Evolutionary conservation across 92 coral and sea anemone genomes (phyloP).

Genomic region (Zoanthus sociatus): DNA sequence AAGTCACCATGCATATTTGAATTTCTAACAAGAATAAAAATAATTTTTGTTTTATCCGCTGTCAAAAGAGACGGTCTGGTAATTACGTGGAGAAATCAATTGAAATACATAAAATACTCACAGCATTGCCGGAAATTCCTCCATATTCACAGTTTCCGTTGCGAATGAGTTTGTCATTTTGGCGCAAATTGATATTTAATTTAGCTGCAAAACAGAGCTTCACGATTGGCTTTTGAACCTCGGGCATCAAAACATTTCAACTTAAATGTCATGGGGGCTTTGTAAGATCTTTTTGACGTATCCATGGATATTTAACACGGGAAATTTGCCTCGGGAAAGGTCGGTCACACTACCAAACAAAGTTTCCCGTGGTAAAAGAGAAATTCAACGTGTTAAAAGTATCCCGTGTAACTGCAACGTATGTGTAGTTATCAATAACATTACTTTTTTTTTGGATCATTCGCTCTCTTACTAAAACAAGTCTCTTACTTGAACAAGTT

Average conservation of each 20-base stretch:
- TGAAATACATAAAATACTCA: constrained; percentile 23
- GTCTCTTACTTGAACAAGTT: too few relatives aligned
- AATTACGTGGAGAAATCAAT: constrained; percentile 37
- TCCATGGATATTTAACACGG: constrained; percentile 33
- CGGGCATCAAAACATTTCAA: not conserved
- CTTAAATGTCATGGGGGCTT: not conserved
- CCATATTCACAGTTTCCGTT: constrained; percentile 38
- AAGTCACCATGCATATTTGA: constrained; percentile 39
- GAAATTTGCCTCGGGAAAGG: constrained; percentile 33
- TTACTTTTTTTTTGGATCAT: not conserved
- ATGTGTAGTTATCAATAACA: constrained; percentile 10
- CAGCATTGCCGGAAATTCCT: constrained; percentile 33
- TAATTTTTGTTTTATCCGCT: constrained; percentile 46
- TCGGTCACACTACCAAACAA: constrained; percentile 8
- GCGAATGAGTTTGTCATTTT: constrained; percentile 34
- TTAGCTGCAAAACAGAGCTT: constrained; percentile 29
- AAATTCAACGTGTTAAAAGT: constrained; percentile 24
- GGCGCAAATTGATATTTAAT: constrained; percentile 1
- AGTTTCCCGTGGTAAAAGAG: constrained; percentile 25
- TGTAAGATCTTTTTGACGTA: not conserved
- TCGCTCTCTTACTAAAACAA: constrained; percentile 7
- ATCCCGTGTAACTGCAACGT: constrained; percentile 40
- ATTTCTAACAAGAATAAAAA: constrained; percentile 49
- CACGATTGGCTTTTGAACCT: constrained; percentile 16
- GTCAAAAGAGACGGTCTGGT: constrained; percentile 39